Conservation (phyloP, 2,797 vertebrate species). For the Schizothorax lantsangensis region DNA sequence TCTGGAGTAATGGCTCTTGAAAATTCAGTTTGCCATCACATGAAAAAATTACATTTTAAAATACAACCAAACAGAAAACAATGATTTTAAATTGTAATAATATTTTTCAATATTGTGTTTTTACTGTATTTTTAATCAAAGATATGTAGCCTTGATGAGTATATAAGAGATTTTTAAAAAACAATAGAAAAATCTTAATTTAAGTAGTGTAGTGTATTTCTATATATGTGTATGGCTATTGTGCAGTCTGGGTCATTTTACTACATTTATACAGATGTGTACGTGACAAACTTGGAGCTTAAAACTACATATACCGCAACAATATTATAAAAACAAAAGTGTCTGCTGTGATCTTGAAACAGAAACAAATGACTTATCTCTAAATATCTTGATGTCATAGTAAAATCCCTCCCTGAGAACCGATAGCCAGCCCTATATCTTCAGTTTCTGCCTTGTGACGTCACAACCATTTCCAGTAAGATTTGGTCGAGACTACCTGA, state of each 20-base stretch:
- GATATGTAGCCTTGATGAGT: not conserved
- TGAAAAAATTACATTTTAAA: not conserved
- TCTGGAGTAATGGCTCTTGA: not conserved
- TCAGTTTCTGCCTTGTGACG: constrained; percentile 26
- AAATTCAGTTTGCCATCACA: not conserved
- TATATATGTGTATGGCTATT: not conserved
- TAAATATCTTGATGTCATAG: not conserved
- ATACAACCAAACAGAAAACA: not conserved
- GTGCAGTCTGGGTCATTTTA: not conserved
- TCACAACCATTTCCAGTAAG: constrained; percentile 22
- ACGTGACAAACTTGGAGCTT: not conserved
- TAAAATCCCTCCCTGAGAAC: not conserved
- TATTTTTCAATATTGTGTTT: not conserved
- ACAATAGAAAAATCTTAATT: not conserved
- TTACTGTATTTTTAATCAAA: not conserved
- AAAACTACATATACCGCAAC: not conserved
- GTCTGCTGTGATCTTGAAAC: not conserved
- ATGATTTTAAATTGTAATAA: not conserved
- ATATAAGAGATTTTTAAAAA: not conserved
- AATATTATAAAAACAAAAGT: not conserved
- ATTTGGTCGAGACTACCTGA: not conserved
- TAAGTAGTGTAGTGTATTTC: not conserved
- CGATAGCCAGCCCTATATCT: not conserved
- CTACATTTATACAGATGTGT: not conserved
- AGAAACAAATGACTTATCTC: not conserved